Percentiles rank a stretch among this genome's conserved stretches.
These are phyloP conservation scores for Dryococelus australis DNA, from an alignment of 2,888 invertebrate species.

Conservation along the genomic window DNA sequence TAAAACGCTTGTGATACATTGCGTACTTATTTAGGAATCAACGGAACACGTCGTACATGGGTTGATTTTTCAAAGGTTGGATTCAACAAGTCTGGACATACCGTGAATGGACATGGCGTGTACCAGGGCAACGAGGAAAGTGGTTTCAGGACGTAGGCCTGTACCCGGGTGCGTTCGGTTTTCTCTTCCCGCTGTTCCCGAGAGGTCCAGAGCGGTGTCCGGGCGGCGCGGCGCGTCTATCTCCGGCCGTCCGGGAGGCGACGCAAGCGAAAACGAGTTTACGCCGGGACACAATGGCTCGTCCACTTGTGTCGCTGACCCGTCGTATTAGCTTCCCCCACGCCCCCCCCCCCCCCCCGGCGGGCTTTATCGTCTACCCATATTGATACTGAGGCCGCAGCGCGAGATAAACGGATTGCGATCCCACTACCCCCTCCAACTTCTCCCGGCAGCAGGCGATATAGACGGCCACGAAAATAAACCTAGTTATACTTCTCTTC, in stretches of 20 bases:
- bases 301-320: neutral
- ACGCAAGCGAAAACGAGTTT: neutral
- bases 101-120: too few relatives aligned
- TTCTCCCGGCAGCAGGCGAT: neutral
- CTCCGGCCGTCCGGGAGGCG: neutral
- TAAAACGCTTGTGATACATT: too few relatives aligned
- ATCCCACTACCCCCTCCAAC: neutral
- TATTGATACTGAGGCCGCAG: conserved; percentile 3
- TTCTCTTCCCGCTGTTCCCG: too few relatives aligned
- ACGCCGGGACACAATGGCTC: neutral
- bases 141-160: too few relatives aligned
- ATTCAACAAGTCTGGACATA: too few relatives aligned
- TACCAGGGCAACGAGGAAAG: too few relatives aligned
- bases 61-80: too few relatives aligned
- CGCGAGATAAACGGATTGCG: conserved; percentile 2
- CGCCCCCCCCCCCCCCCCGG: neutral
- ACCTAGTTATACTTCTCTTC: neutral
- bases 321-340: neutral
- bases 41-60: too few relatives aligned
- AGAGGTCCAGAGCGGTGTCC: neutral
- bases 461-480: neutral
- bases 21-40: too few relatives aligned
- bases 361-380: neutral
- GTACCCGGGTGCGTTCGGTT: neutral
- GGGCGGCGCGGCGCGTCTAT: neutral